Evolutionary conservation across 2,888 invertebrate species (phyloP).

Genomic region (Drosophila mimetica): DNA sequence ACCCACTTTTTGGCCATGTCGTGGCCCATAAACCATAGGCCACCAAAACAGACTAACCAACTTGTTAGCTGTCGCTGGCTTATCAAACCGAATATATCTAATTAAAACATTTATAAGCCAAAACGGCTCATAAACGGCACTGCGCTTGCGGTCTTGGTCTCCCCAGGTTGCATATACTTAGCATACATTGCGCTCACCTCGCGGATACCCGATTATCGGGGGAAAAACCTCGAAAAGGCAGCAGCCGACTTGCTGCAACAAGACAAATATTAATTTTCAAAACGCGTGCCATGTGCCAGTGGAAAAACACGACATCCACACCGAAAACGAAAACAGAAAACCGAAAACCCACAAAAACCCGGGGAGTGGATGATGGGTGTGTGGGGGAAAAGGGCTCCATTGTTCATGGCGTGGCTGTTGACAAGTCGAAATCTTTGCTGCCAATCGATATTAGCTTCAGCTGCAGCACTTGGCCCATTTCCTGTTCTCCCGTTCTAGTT

Average conservation of each 20-base stretch:
- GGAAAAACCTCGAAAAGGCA: conserved; percentile 61
- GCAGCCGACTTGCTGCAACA: conserved; percentile 40
- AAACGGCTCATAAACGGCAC: conserved; percentile 71
- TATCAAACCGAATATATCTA: conserved; percentile 75
- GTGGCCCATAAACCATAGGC: conserved; percentile 60
- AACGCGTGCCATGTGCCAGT: conserved; percentile 65
- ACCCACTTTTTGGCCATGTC: conserved; percentile 65
- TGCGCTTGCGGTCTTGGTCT: conserved; percentile 46
- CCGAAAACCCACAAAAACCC: conserved; percentile 29
- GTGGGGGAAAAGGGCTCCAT: conserved; percentile 21
- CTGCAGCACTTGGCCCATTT: conserved; percentile 4
- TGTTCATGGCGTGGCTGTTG: conserved; percentile 31
- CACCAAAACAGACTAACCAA: conserved; percentile 59
- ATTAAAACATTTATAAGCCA: conserved; percentile 77
- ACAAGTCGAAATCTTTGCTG: conserved; percentile 16
- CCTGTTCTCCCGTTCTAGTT: conserved; percentile 5
- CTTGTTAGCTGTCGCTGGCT: conserved; percentile 72
- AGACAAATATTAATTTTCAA: conserved; percentile 75
- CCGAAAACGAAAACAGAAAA: conserved; percentile 23
- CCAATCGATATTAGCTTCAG: conserved; percentile 18
- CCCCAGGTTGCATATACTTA: conserved; percentile 66
- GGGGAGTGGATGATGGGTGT: not conserved
- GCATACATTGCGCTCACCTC: conserved; percentile 63
- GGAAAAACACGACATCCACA: conserved; percentile 56
- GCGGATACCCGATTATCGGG: conserved; percentile 54